Evolutionary conservation across 1,140 invertebrate species (phyloP).

Genomic region (Microplitis demolitor): DNA sequence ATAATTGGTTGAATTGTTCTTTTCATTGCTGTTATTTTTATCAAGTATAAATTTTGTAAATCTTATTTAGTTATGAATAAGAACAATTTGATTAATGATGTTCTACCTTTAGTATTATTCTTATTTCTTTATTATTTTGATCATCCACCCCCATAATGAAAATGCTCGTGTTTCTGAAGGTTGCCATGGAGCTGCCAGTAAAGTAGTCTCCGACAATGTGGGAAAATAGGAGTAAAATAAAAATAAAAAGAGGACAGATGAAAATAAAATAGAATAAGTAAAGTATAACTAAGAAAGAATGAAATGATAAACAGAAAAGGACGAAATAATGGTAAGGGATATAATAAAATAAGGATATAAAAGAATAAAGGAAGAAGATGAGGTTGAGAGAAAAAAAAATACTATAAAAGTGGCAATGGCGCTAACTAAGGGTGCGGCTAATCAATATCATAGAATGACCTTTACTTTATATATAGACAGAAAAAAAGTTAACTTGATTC

Average conservation of each 20-base stretch:
- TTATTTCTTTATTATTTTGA: not conserved
- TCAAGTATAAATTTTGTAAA: no score
- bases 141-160: not conserved
- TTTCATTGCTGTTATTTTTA: no score
- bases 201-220: conserved; percentile 10
- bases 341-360: not conserved
- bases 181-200: conserved; percentile 20
- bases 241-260: conserved; percentile 20
- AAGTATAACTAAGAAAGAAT: not conserved
- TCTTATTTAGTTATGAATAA: no score
- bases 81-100: no score
- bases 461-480: not conserved
- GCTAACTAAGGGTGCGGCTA: conserved; percentile 62
- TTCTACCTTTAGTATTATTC: no score
- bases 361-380: conserved; percentile 25
- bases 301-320: conserved; percentile 30
- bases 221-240: conserved; percentile 3
- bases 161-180: not conserved
- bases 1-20: no score
- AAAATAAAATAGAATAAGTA: conserved; percentile 8
- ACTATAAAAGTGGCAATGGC: conserved; percentile 36
- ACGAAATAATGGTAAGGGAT: conserved; percentile 2
- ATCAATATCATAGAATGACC: conserved; percentile 60
- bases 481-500: no score
- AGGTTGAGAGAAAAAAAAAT: conserved; percentile 40